Conservation (phyloP, 2,888 invertebrate genomes). For the Amaurobius ferox region DNA sequence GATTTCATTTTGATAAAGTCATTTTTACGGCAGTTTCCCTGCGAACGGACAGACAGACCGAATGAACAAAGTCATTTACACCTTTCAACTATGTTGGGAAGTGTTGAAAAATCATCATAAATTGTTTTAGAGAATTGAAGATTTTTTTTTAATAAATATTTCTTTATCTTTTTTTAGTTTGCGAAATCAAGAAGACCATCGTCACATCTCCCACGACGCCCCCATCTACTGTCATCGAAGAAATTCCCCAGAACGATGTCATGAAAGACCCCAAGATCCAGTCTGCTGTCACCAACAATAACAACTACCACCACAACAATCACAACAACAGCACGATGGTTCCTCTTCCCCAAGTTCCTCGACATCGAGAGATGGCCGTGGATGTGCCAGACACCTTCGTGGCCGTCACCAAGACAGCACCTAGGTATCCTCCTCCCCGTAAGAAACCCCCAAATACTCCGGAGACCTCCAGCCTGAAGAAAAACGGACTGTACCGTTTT, state of each 20-base stretch:
- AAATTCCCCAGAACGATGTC: conserved; percentile 22
- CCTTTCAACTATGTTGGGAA: too few relatives aligned
- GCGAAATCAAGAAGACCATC: conserved; percentile 44
- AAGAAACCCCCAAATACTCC: conserved; percentile 34
- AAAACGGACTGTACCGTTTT: conserved; percentile 63
- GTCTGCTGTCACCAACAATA: conserved; percentile 7
- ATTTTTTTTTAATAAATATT: neutral
- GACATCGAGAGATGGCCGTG: conserved; percentile 98
- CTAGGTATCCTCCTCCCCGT: conserved; percentile 81
- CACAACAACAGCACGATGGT: neutral
- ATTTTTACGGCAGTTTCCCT: too few relatives aligned
- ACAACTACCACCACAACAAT: conserved; percentile 27
- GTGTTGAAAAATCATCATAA: too few relatives aligned
- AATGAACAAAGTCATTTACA: too few relatives aligned
- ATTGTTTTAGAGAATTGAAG: too few relatives aligned
- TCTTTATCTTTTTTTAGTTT: conserved; percentile 10
- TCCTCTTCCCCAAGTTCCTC: neutral
- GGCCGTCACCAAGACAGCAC: conserved; percentile 92
- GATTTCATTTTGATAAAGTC: too few relatives aligned
- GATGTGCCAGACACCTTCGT: conserved; percentile 97
- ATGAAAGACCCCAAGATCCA: conserved; percentile 49
- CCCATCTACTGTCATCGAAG: neutral
- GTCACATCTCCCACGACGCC: conserved; percentile 8
- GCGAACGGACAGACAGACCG: too few relatives aligned
- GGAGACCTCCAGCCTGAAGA: conserved; percentile 58